A percentile compares a stretch with the other conserved stretches of the same genome.
phyloP scores from a whole-genome alignment of 2,113 vertebrate genomes.

The Eurystomus gularis region DNA sequence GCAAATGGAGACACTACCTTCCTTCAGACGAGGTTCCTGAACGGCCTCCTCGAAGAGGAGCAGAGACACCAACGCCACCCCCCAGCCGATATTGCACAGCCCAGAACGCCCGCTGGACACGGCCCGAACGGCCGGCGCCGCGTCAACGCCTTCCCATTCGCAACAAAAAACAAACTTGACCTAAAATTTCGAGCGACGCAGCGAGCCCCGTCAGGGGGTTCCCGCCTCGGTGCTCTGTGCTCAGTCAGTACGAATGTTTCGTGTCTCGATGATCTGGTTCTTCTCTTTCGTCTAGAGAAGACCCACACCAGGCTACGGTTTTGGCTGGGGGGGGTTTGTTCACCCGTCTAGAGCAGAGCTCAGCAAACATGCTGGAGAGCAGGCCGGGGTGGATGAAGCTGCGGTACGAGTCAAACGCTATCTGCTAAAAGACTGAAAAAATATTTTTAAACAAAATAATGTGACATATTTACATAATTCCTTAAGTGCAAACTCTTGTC shows the following conservation, averaged over 20 bases:
- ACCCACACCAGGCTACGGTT: not conserved
- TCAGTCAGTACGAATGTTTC: not conserved
- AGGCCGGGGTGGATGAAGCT: conserved; percentile 36
- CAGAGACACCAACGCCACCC: not conserved
- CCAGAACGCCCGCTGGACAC: not conserved
- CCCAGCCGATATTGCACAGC: not conserved
- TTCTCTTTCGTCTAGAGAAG: not conserved
- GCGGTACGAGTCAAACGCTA: conserved; percentile 63
- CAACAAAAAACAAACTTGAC: not conserved
- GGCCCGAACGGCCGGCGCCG: not conserved
- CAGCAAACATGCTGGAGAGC: not conserved
- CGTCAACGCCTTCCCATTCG: not conserved
- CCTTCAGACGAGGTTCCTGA: not conserved
- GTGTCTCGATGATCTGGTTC: not conserved
- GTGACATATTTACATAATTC: conserved; percentile 84
- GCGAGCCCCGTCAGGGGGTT: not conserved
- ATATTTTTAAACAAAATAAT: conserved; percentile 75
- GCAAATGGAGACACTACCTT: not conserved
- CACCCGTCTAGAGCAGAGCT: not conserved
- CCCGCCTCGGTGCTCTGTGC: not conserved
- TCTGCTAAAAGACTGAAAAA: conserved; percentile 71
- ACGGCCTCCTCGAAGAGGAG: not conserved
- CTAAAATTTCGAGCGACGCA: not conserved
- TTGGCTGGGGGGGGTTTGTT: not conserved
- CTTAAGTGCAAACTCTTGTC: conserved; percentile 91